These are phyloP conservation scores for Seira ritae DNA, from an alignment of 2,888 invertebrate species.

Conservation along the genomic window DNA sequence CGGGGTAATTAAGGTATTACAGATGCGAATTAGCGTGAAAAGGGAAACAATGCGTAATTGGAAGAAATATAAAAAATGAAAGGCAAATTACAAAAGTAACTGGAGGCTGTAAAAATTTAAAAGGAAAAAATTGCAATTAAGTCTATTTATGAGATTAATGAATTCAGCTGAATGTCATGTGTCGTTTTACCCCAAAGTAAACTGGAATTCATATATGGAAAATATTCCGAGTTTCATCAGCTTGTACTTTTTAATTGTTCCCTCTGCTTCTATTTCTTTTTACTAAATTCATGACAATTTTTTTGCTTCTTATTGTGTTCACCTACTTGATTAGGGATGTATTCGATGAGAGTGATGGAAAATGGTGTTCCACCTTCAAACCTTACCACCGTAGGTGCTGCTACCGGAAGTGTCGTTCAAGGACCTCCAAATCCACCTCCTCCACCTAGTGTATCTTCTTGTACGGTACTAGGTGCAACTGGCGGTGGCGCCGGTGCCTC, in stretches of 20 bases:
- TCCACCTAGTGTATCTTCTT: constrained; percentile 65
- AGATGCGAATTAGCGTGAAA: constrained; percentile 18
- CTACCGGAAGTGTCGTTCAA: constrained; percentile 69
- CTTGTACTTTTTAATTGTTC: no score
- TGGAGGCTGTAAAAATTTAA: not conserved
- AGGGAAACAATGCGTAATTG: constrained; percentile 16
- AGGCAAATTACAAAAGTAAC: not conserved
- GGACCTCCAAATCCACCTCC: constrained; percentile 73
- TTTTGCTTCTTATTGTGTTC: constrained; percentile 9
- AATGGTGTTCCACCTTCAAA: constrained; percentile 75
- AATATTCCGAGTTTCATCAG: no score
- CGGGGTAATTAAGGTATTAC: constrained; percentile 21
- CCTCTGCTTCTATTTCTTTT: no score
- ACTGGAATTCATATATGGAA: no score
- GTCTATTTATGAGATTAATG: not conserved
- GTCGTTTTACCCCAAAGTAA: not conserved
- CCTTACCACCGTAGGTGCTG: constrained; percentile 71
- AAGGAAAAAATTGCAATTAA: not conserved
- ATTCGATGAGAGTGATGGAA: constrained; percentile 91
- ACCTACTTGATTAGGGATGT: constrained; percentile 82
- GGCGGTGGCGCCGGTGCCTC: constrained; percentile 68
- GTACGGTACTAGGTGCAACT: constrained; percentile 38
- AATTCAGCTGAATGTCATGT: not conserved
- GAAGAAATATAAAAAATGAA: not conserved
- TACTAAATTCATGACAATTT: constrained; percentile 8